Base-by-base conservation (phyloP, 2,797 vertebrate species). In the Microctenopoma steveboyesi region DNA sequence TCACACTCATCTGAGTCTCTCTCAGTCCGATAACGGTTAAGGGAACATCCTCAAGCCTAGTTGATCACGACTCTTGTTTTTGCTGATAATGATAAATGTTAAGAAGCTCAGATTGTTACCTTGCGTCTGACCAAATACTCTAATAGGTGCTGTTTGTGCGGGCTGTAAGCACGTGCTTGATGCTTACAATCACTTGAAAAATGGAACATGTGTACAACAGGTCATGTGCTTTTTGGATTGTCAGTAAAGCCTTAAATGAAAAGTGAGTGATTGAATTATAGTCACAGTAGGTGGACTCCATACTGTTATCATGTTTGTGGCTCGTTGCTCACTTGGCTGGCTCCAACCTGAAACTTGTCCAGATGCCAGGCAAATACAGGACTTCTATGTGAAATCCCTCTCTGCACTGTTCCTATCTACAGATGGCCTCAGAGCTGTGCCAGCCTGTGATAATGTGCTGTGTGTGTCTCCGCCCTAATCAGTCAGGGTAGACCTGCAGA, bases 331-430 rank as follows among this genome's bases (percentile, higher is more conserved):
- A 61, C 62, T 75, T 69, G 66, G 61, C 73, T 86, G 83, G 77
- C 84, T 90, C 70, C 72, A 49, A 46, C 53, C 43, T 82, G 73
- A 84, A 76, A 80, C 58, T 78, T 88, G 76, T 78, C 80, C 56
- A n/a, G 25, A 60, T 78, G 85, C 81, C 89, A 87, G 71, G 69
- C 84, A 86, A 85, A 87, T 72, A 77, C 79, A 83, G 81, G 60
- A 70, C 66, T 72, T 72, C 57, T 79, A 60, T 78, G 82, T 82
- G 79, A 89, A 88, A 72, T 50, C 60, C 56, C 75, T 45, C 81
- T 75, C 74, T 53, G 69, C 55, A 8, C 65, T 16, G 47, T 88
- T 88, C 33, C 43, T 65, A 73, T 77, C 76, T 64, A 11, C 68
- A 58, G 53, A 54, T 64, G 72, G 51, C 59, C 27, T 45, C 30